A percentile compares a stretch with the other conserved stretches of the same genome.
Conservation (phyloP, 2,888 invertebrate genomes). For the Rotaria sp. region DNA sequence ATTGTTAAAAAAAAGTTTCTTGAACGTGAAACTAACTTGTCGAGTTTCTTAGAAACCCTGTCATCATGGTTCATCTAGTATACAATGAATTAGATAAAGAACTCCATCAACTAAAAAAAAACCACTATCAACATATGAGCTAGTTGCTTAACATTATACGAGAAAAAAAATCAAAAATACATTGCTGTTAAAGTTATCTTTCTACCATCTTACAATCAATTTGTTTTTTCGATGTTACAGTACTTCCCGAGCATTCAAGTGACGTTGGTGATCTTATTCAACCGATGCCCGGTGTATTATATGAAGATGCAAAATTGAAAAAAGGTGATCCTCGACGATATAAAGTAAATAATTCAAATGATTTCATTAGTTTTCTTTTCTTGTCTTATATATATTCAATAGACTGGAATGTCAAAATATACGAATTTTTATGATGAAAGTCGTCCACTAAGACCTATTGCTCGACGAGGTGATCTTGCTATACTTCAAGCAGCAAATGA, state of each 20-base stretch:
- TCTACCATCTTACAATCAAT: too few relatives aligned
- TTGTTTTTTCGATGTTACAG: neutral
- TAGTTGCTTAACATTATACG: too few relatives aligned
- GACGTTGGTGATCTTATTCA: constrained; percentile 17
- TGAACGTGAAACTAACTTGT: too few relatives aligned
- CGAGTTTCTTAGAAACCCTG: too few relatives aligned
- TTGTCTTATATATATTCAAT: neutral
- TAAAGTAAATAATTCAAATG: neutral
- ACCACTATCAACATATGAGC: too few relatives aligned
- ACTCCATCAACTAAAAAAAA: too few relatives aligned
- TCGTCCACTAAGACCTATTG: constrained; percentile 1
- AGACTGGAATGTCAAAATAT: constrained; percentile 6
- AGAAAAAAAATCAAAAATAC: too few relatives aligned
- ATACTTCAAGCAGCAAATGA: neutral
- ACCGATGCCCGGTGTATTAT: constrained; percentile 10
- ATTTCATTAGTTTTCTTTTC: neutral
- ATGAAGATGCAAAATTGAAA: neutral
- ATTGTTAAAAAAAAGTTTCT: too few relatives aligned
- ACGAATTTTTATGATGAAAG: neutral
- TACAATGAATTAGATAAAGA: too few relatives aligned
- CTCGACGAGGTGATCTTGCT: neutral
- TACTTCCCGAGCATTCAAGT: neutral
- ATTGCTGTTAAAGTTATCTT: too few relatives aligned
- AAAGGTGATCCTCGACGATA: constrained; percentile 26
- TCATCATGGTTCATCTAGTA: too few relatives aligned